phyloP scores from a whole-genome alignment of 2,888 invertebrate species.

The Agelastica alni region DNA sequence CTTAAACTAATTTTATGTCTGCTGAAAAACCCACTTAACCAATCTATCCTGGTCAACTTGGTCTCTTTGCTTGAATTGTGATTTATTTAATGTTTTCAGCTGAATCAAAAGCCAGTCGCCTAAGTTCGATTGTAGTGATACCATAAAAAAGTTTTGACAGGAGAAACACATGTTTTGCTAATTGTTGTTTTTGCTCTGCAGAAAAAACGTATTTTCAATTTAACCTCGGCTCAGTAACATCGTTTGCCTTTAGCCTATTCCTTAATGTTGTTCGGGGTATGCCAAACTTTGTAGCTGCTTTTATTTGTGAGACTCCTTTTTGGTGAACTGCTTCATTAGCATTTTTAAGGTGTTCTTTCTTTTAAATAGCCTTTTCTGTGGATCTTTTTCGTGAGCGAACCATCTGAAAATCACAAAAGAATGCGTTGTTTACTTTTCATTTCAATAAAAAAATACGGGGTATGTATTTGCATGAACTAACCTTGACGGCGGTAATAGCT shows the following conservation, averaged over 20 bases:
- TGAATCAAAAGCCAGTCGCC: not conserved
- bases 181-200: conserved; percentile 4
- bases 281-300: not conserved
- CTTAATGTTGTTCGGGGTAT: conserved; percentile 2
- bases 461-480: not conserved
- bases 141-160: not conserved
- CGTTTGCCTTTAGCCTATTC: not conserved
- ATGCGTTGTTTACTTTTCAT: not conserved
- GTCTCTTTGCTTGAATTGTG: not conserved
- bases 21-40: not conserved
- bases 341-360: conserved; percentile 1
- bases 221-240: not conserved
- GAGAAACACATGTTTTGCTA: not conserved
- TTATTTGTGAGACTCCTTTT: conserved; percentile 1
- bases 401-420: not conserved
- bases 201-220: not conserved
- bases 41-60: not conserved
- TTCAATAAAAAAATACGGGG: conserved; percentile 1
- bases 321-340: not conserved
- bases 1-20: conserved; percentile 1
- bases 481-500: not conserved
- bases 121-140: not conserved
- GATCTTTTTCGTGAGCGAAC: not conserved
- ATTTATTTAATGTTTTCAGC: conserved; percentile 2
- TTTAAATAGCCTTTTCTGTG: not conserved